A percentile compares a stretch with the other conserved stretches of the same genome.
phyloP scores from a whole-genome alignment of 2,113 vertebrate genomes.

The Xenopus borealis region DNA sequence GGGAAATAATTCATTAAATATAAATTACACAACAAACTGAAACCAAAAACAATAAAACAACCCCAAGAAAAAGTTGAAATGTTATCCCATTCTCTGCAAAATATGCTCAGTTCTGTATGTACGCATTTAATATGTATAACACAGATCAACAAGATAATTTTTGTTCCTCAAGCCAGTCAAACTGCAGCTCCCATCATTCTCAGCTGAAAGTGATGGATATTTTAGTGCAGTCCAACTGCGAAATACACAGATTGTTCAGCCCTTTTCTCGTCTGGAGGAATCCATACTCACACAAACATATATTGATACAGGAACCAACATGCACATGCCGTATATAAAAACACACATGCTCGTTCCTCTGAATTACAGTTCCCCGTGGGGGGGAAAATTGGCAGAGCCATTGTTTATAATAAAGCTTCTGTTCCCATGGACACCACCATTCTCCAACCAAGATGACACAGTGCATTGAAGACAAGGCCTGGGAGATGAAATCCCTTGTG shows the following conservation, averaged over 20 bases:
- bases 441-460: conserved; percentile 66
- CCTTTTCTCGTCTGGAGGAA: not conserved
- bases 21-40: too few species aligned
- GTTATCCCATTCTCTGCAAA: too few species aligned
- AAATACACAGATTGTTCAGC: not conserved
- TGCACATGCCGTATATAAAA: not conserved
- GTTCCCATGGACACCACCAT: conserved; percentile 70
- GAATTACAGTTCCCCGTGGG: conserved; percentile 55
- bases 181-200: not conserved
- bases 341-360: conserved; percentile 28
- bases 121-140: too few species aligned
- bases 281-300: not conserved
- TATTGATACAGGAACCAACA: not conserved
- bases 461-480: conserved; percentile 52
- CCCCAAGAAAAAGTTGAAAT: too few species aligned
- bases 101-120: too few species aligned
- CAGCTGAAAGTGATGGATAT: too few species aligned
- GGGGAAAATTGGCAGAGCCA: conserved; percentile 62
- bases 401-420: conserved; percentile 66
- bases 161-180: too few species aligned
- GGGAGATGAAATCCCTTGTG: conserved; percentile 67
- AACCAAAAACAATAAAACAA: too few species aligned
- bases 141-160: too few species aligned
- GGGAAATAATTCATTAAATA: too few species aligned
- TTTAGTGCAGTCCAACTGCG: not conserved